These are phyloP conservation scores for Moxostoma hubbsi DNA, from an alignment of 2,797 vertebrate species.

Conservation along the genomic window DNA sequence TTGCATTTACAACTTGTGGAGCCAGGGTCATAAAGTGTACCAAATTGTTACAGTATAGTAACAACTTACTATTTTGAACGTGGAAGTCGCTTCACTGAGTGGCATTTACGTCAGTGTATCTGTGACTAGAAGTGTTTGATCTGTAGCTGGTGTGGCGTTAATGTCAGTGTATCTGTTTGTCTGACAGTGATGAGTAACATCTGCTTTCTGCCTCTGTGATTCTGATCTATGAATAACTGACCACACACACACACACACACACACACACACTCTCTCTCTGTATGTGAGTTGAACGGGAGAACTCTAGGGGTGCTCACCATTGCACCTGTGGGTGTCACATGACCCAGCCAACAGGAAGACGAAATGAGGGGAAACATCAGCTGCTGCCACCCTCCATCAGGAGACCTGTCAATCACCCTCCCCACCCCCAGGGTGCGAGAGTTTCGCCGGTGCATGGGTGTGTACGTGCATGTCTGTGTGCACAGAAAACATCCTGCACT, in stretches of 20 bases:
- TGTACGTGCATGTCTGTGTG: slow-evolving; percentile 14
- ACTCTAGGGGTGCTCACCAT: slow-evolving; percentile 61
- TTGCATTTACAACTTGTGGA: neutral
- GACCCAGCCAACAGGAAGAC: slow-evolving; percentile 74
- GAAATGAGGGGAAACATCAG: slow-evolving; percentile 81
- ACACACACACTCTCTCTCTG: slow-evolving; percentile 3
- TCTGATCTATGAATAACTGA: slow-evolving; percentile 55
- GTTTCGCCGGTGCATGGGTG: slow-evolving; percentile 22
- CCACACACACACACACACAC: slow-evolving; percentile 10
- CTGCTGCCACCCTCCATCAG: slow-evolving; percentile 78
- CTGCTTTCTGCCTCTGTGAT: slow-evolving; percentile 63
- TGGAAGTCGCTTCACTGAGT: neutral
- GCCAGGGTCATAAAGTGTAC: too few relatives aligned
- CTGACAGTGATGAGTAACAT: slow-evolving; percentile 70
- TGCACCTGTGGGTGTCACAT: slow-evolving; percentile 83
- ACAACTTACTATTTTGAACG: neutral
- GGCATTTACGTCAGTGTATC: slow-evolving; percentile 17
- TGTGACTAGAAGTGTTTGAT: slow-evolving; percentile 49
- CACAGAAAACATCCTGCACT: slow-evolving; percentile 51
- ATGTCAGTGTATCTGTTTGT: slow-evolving; percentile 50
- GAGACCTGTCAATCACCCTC: slow-evolving; percentile 74
- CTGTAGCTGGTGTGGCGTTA: slow-evolving; percentile 53
- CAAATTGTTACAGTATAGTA: too few relatives aligned
- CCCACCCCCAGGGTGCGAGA: slow-evolving; percentile 74
- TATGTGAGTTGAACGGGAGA: slow-evolving; percentile 53